Evolutionary conservation across 2,797 vertebrate species (phyloP), one percentile per base, ranked within the genome.

Genomic region (Cyprinella venusta): DNA sequence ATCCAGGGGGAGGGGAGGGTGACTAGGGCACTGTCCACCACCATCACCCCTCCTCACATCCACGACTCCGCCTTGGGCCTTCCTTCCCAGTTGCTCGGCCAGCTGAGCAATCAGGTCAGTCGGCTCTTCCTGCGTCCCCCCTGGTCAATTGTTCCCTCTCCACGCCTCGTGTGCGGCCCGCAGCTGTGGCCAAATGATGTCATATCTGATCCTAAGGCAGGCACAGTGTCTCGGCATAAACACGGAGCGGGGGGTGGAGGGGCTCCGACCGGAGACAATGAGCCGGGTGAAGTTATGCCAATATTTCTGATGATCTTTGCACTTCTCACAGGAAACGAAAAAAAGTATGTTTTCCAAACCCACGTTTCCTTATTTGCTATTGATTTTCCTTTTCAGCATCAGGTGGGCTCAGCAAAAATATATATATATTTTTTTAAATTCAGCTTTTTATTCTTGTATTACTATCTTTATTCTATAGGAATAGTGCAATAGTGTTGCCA

Each of bases 51-150:
- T 85, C 79, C 74, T 48, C 54, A 75, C 65, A 70, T 50, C 54
- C 65, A 61, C 4, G 40, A 50, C 81, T 87, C 79, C 24, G 76
- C 88, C 86, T 87, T 80, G 90, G 91, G 91, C 90, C 91, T 93
- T 86, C 88, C 86, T 93, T 93, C 92, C 90, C 93, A 90, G 85
- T 93, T 93, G 93, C 94, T 94, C 87, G 88, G 87, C 70, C 93
- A 94, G 94, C 93, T 95, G 93, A 95, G 94, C 93, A 94, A 94
- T 95, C 95, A 94, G 94, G 94, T 94, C 94, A 94, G 91, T 92
- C 84, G 33, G 82, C 76, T 88, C 76, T 88, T 89, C 88, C 89
- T 82, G 83, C 50, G 76, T 90, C 85, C 80, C 87, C 88, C 79
- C 84, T 83, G 86, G 86, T 87, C 83, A 82, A 89, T 87, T 87